Evolutionary conservation across 2,797 vertebrate genomes (phyloP).

Genomic region (Pipistrellus pygmaeus): DNA sequence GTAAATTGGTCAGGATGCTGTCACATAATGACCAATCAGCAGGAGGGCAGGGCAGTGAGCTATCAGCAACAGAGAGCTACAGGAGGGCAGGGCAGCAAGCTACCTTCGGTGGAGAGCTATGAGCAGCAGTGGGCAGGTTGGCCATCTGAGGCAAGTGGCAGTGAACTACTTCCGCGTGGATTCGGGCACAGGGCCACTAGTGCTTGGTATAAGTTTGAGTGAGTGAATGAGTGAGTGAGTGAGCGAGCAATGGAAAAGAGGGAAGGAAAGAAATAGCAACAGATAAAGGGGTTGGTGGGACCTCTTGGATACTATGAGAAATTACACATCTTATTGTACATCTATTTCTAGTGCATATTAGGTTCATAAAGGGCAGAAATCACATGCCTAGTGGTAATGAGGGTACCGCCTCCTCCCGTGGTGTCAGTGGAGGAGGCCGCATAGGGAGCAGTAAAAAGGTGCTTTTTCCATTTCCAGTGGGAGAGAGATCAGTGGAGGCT

Average conservation of each 20-base stretch:
- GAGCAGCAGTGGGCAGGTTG: too few species aligned
- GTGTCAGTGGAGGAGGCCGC: background rate
- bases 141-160: too few species aligned
- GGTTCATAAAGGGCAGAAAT: slow-evolving; percentile 49
- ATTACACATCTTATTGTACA: slow-evolving; percentile 35
- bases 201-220: slow-evolving; percentile 48
- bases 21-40: too few species aligned
- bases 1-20: too few species aligned
- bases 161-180: too few species aligned
- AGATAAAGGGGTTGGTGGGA: background rate
- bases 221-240: background rate
- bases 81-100: too few species aligned
- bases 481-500: background rate
- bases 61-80: too few species aligned
- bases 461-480: background rate
- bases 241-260: background rate
- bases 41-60: too few species aligned
- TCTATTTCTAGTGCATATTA: slow-evolving; percentile 42
- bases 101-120: too few species aligned
- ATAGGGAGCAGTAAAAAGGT: background rate
- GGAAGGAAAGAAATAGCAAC: background rate
- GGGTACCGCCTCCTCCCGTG: background rate
- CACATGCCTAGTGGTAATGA: background rate
- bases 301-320: background rate
- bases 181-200: background rate